These are phyloP conservation scores for Datnioides undecimradiatus DNA, from an alignment of 2,113 vertebrate genomes.

Conservation along the genomic window DNA sequence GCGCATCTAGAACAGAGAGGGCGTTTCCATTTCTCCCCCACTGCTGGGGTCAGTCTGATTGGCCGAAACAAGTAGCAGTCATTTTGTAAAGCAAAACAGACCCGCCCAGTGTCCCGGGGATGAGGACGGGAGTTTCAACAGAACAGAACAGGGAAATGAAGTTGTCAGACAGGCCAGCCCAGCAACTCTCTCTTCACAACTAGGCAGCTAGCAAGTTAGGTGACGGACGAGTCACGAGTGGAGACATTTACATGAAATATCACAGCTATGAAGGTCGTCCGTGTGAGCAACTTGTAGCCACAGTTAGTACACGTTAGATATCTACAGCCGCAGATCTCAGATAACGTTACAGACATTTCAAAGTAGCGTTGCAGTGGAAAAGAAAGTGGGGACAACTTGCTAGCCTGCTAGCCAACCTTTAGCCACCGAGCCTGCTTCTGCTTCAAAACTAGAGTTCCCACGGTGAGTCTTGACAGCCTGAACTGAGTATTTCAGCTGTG, in stretches of 20 bases:
- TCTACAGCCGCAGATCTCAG: conserved; percentile 20
- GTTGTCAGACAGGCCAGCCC: conserved; percentile 71
- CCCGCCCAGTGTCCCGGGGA: conserved; percentile 70
- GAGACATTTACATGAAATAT: conserved; percentile 24
- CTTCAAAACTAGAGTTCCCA: conserved; percentile 36
- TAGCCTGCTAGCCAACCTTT: conserved; percentile 74
- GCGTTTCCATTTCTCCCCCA: background rate
- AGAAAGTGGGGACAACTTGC: conserved; percentile 67
- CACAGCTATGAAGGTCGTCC: conserved; percentile 58
- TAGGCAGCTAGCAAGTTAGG: conserved; percentile 58
- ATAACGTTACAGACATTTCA: conserved; percentile 42
- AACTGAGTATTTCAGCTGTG: conserved; percentile 15
- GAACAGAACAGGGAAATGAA: conserved; percentile 80
- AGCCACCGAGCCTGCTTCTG: conserved; percentile 59
- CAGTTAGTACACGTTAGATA: conserved; percentile 7
- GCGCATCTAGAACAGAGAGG: conserved; percentile 1
- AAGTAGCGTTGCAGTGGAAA: conserved; percentile 32
- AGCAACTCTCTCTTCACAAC: conserved; percentile 30
- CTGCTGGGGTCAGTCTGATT: conserved; percentile 27
- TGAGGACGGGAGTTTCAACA: conserved; percentile 58
- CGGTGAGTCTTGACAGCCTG: conserved; percentile 68
- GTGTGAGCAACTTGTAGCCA: conserved; percentile 46
- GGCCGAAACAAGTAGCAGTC: conserved; percentile 44
- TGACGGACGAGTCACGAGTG: conserved; percentile 41
- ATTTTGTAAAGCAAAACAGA: conserved; percentile 55